phyloP scores from a whole-genome alignment of 2,888 invertebrate species.

The Gastrophysa polygoni region DNA sequence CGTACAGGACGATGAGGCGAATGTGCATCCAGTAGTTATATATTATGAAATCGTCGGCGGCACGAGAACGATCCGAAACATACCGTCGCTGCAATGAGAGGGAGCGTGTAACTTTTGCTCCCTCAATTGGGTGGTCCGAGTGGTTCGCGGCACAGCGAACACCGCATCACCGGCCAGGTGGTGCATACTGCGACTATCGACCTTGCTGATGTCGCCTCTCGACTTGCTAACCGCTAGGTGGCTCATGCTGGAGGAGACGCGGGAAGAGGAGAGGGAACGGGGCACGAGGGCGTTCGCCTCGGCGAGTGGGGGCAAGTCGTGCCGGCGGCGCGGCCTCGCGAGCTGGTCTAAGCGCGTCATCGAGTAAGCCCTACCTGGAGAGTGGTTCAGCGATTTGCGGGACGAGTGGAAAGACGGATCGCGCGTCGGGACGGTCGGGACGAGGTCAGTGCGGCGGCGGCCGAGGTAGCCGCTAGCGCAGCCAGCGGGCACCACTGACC shows the following conservation, averaged over 20 bases:
- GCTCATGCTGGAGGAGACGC: conserved; percentile 67
- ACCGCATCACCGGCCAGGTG: conserved; percentile 53
- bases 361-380: conserved; percentile 88
- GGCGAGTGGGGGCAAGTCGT: conserved; percentile 54
- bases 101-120: conserved; percentile 55
- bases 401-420: conserved; percentile 64
- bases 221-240: conserved; percentile 65
- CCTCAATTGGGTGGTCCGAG: conserved; percentile 56
- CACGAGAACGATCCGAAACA: conserved; percentile 34
- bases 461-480: conserved; percentile 76
- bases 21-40: too few species aligned
- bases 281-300: conserved; percentile 49
- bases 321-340: conserved; percentile 71
- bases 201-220: conserved; percentile 53
- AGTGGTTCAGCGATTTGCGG: conserved; percentile 58
- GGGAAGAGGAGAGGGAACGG: conserved; percentile 51
- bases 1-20: too few species aligned
- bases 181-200: conserved; percentile 58
- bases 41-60: neutral
- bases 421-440: conserved; percentile 84
- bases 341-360: conserved; percentile 92
- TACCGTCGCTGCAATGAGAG: conserved; percentile 56
- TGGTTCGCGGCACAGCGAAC: conserved; percentile 51
- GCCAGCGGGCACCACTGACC: conserved; percentile 61
- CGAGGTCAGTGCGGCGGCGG: conserved; percentile 86